These are phyloP conservation scores for Cepaea hortensis DNA, from an alignment of 2,888 invertebrate species.

Conservation along the genomic window DNA sequence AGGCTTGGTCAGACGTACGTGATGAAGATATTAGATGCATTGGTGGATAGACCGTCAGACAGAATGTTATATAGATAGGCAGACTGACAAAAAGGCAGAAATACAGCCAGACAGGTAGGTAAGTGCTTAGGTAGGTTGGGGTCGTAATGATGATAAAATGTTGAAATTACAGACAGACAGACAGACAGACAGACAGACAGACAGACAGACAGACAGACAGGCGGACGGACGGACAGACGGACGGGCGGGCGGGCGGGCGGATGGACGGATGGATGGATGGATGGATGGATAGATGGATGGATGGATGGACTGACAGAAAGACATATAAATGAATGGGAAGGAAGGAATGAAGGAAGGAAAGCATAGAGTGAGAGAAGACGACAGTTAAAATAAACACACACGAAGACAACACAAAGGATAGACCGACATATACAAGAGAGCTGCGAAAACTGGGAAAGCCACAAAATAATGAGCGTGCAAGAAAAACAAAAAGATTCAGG, in stretches of 20 bases:
- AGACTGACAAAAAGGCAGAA: background rate
- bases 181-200: slow-evolving; percentile 13
- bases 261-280: background rate
- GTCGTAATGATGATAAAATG: slow-evolving; percentile 2
- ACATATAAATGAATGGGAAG: background rate
- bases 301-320: background rate
- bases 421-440: background rate
- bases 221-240: background rate
- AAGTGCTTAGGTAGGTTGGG: background rate
- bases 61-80: background rate
- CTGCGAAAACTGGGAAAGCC: background rate
- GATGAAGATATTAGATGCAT: background rate
- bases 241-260: background rate
- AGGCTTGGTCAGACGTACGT: too few relatives aligned
- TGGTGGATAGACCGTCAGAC: slow-evolving; percentile 8
- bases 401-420: background rate
- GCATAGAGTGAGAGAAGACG: background rate
- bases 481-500: background rate
- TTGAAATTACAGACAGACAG: background rate
- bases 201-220: slow-evolving; percentile 1
- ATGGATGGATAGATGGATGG: background rate
- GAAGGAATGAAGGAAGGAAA: background rate
- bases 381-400: background rate
- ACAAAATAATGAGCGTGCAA: background rate
- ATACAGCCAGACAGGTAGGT: slow-evolving; percentile 25